phyloP scores from a whole-genome alignment of 2,797 vertebrate genomes.

The Eulemur rubriventer region DNA sequence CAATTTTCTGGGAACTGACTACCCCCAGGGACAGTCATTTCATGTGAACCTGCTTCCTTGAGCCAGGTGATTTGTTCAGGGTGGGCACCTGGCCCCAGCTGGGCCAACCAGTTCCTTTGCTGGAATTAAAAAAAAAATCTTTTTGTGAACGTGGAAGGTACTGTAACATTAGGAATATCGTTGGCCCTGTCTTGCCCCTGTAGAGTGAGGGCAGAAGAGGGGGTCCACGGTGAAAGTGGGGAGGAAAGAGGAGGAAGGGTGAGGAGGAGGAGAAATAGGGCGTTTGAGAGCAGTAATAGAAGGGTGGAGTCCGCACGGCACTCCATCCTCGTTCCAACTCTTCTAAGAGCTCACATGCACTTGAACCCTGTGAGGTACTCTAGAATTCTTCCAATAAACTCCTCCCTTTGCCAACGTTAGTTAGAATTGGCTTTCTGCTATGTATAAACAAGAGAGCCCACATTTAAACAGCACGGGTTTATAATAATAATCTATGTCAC shows the following conservation, averaged over 20 bases:
- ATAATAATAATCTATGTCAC: not conserved
- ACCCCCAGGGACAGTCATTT: not conserved
- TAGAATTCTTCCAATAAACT: not conserved
- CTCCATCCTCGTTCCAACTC: not conserved
- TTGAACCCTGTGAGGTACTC: not conserved
- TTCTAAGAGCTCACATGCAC: not conserved
- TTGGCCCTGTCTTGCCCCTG: not conserved
- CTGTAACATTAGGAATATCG: not conserved
- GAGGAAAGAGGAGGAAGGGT: accelerated
- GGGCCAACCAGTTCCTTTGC: not conserved
- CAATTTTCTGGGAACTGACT: not conserved
- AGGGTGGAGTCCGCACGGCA: not conserved
- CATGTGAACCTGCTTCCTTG: not conserved
- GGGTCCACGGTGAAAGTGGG: accelerated
- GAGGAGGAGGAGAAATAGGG: too few species aligned
- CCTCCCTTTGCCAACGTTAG: not conserved
- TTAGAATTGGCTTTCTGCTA: not conserved
- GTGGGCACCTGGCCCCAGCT: not conserved
- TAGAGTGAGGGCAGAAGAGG: not conserved
- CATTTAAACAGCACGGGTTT: not conserved
- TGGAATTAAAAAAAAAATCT: not conserved
- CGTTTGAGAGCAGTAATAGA: not conserved
- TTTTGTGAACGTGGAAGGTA: not conserved
- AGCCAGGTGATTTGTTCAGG: not conserved
- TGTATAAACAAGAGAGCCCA: not conserved